Evolutionary conservation across 1,140 invertebrate species (phyloP).

Genomic region (Cecropterus lyciades): DNA sequence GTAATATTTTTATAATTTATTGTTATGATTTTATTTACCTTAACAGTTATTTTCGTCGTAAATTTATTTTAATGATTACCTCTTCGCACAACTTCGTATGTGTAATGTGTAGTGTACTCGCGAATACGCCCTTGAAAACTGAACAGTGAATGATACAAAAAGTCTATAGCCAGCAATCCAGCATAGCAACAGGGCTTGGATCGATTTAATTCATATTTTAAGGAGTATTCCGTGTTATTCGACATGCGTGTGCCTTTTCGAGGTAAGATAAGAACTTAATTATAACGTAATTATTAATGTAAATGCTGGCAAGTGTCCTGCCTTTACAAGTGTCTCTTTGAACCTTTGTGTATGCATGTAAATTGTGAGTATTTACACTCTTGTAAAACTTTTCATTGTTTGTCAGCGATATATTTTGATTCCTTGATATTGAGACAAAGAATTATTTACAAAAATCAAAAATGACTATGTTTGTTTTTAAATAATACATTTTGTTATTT

Average conservation of each 20-base stretch:
- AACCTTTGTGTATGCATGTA: too few relatives aligned
- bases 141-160: constrained; percentile 65
- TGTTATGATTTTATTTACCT: constrained; percentile 42
- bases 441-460: too few relatives aligned
- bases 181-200: constrained; percentile 78
- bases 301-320: too few relatives aligned
- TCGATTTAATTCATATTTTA: constrained; percentile 60
- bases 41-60: constrained; percentile 36
- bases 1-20: constrained; percentile 39
- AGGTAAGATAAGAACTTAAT: constrained; percentile 57
- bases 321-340: not conserved
- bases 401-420: too few relatives aligned
- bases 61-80: constrained; percentile 39
- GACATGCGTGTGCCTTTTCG: constrained; percentile 64
- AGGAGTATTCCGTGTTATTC: constrained; percentile 50
- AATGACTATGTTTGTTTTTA: too few relatives aligned
- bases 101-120: constrained; percentile 45
- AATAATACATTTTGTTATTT: too few relatives aligned
- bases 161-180: constrained; percentile 78
- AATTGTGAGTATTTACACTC: not conserved
- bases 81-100: constrained; percentile 48
- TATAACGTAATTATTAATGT: too few relatives aligned
- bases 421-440: too few relatives aligned
- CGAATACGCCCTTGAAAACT: constrained; percentile 77
- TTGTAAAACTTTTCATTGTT: too few relatives aligned